Evolutionary conservation across 2,888 invertebrate genomes (phyloP).

Genomic region (Heliothis peltigera): DNA sequence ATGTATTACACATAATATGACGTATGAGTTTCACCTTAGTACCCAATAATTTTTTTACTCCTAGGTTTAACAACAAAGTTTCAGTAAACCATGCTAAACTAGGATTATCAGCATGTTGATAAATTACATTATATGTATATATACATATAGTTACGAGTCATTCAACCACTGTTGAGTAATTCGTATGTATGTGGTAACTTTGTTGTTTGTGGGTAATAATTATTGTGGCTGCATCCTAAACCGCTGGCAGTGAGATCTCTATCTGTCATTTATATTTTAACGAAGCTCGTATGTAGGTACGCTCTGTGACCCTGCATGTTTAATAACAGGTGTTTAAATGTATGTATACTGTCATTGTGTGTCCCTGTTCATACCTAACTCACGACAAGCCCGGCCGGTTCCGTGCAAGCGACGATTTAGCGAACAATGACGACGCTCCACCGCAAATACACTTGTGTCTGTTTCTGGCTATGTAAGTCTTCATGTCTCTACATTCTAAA

Average conservation of each 20-base stretch:
- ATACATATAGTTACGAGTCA: constrained; percentile 59
- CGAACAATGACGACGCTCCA: constrained; percentile 89
- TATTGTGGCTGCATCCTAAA: constrained; percentile 83
- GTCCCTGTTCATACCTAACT: constrained; percentile 84
- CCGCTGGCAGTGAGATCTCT: constrained; percentile 80
- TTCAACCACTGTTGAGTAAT: constrained; percentile 78
- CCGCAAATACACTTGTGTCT: constrained; percentile 86
- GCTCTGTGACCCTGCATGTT: constrained; percentile 85
- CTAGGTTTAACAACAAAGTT: no score
- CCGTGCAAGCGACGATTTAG: constrained; percentile 89
- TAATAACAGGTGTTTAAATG: constrained; percentile 90
- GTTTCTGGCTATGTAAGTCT: constrained; percentile 83
- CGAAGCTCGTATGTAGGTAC: constrained; percentile 80
- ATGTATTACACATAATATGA: no score
- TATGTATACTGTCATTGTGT: constrained; percentile 87
- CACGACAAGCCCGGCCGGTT: constrained; percentile 88
- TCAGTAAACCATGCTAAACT: not conserved
- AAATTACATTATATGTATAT: not conserved
- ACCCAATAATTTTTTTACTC: no score
- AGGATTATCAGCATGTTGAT: not conserved
- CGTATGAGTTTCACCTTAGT: no score
- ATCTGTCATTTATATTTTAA: constrained; percentile 85
- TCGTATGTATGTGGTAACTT: constrained; percentile 64
- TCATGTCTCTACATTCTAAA: constrained; percentile 63
- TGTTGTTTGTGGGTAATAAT: constrained; percentile 67